These are phyloP conservation scores for Perizoma affinitatum DNA, from an alignment of 2,888 invertebrate genomes.

Conservation along the genomic window DNA sequence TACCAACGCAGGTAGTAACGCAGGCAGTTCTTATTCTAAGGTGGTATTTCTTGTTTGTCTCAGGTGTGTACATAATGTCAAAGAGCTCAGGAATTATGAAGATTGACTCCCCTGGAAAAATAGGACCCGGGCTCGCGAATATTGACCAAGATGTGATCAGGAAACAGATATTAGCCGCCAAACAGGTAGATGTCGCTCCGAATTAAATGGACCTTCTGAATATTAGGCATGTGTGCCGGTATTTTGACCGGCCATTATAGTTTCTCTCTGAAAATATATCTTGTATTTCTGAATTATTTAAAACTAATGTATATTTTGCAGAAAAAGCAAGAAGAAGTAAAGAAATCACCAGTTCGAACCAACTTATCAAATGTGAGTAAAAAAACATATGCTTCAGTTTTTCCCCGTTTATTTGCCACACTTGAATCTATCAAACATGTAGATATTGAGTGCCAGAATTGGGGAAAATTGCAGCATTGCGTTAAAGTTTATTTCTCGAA, in stretches of 20 bases:
- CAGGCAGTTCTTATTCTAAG: background rate
- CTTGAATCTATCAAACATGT: constrained; percentile 16
- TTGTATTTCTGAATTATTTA: background rate
- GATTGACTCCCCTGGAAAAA: constrained; percentile 86
- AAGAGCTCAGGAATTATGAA: constrained; percentile 90
- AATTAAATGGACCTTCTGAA: no score
- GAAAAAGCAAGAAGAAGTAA: constrained; percentile 74
- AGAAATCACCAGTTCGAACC: constrained; percentile 53
- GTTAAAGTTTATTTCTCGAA: constrained; percentile 9
- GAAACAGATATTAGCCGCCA: constrained; percentile 80
- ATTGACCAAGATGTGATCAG: constrained; percentile 80
- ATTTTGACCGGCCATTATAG: no score
- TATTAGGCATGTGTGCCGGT: no score
- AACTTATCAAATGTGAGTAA: constrained; percentile 58
- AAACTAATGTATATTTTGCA: constrained; percentile 41
- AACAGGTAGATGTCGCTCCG: constrained; percentile 59
- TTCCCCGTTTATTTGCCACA: constrained; percentile 21
- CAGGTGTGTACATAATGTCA: constrained; percentile 90
- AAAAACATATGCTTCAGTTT: constrained; percentile 1
- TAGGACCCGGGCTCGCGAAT: constrained; percentile 74
- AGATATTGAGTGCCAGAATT: constrained; percentile 15
- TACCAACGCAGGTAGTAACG: no score
- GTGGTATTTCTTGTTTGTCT: constrained; percentile 22
- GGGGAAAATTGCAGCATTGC: constrained; percentile 10
- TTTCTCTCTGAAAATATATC: no score